phyloP scores from a whole-genome alignment of 2,797 vertebrate genomes.

The Phalloptychus januarius region DNA sequence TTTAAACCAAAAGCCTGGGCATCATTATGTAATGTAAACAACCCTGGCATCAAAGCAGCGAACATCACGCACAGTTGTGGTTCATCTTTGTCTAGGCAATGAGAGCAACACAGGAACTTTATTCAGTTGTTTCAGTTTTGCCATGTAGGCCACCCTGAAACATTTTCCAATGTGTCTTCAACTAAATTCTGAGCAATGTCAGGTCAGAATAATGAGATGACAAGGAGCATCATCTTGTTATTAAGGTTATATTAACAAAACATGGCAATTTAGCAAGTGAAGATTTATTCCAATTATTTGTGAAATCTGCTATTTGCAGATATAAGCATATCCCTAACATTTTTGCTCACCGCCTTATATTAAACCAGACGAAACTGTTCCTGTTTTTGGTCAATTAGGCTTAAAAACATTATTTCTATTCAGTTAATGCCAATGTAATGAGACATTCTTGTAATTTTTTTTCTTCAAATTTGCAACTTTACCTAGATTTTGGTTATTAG shows the following conservation, averaged over 20 bases:
- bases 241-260: slow-evolving; percentile 1
- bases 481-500: neutral
- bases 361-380: neutral
- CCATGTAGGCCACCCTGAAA: slow-evolving; percentile 29
- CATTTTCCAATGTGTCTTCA: slow-evolving; percentile 39
- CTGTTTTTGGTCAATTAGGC: neutral
- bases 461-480: neutral
- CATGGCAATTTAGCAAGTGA: neutral
- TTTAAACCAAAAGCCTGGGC: slow-evolving; percentile 59
- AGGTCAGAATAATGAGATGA: slow-evolving; percentile 3
- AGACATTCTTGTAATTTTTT: neutral
- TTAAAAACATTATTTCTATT: neutral
- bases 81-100: slow-evolving; percentile 55
- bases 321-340: neutral
- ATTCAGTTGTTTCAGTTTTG: slow-evolving; percentile 19
- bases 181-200: slow-evolving; percentile 22
- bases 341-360: neutral
- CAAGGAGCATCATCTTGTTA: slow-evolving; percentile 2
- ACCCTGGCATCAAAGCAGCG: slow-evolving; percentile 79
- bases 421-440: neutral
- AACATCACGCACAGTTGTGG: slow-evolving; percentile 76
- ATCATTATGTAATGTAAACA: slow-evolving; percentile 81
- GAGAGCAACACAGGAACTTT: slow-evolving; percentile 23
- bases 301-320: neutral
- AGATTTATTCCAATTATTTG: neutral